Percentiles rank a stretch among this genome's conserved stretches.
phyloP scores from a whole-genome alignment of 2,888 invertebrate genomes.

The Chesias legatella region DNA sequence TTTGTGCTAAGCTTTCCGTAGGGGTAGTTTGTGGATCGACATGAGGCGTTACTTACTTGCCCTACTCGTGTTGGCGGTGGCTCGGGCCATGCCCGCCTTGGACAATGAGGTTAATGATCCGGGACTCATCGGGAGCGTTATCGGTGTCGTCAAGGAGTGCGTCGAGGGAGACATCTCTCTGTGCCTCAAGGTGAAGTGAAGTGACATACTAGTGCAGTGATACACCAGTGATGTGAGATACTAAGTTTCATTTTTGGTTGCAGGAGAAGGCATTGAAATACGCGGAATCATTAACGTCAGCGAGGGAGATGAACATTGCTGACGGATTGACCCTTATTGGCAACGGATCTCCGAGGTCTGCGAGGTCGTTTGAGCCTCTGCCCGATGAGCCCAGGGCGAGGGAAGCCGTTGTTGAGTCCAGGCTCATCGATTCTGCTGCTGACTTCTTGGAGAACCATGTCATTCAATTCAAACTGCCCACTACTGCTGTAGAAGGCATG shows the following conservation, averaged over 20 bases:
- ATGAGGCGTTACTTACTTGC: slow-evolving; percentile 73
- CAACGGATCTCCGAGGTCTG: slow-evolving; percentile 79
- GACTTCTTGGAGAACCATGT: slow-evolving; percentile 90
- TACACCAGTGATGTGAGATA: slow-evolving; percentile 32
- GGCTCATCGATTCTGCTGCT: slow-evolving; percentile 87
- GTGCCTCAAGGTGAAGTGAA: slow-evolving; percentile 84
- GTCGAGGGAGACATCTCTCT: slow-evolving; percentile 84
- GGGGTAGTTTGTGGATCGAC: slow-evolving; percentile 59
- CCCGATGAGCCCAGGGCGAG: slow-evolving; percentile 86
- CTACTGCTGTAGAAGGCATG: slow-evolving; percentile 86
- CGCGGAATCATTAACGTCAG: slow-evolving; percentile 79
- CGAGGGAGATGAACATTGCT: slow-evolving; percentile 79
- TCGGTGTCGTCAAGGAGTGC: slow-evolving; percentile 86
- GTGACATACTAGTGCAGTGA: slow-evolving; percentile 26
- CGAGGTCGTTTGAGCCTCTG: slow-evolving; percentile 82
- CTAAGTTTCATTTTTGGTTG: slow-evolving; percentile 63
- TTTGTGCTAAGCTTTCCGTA: slow-evolving; percentile 68
- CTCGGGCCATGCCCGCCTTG: slow-evolving; percentile 69
- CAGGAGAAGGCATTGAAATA: slow-evolving; percentile 87
- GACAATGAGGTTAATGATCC: slow-evolving; percentile 78
- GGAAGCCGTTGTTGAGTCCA: slow-evolving; percentile 86
- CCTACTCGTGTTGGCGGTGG: slow-evolving; percentile 74
- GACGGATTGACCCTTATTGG: slow-evolving; percentile 81
- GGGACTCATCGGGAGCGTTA: slow-evolving; percentile 66
- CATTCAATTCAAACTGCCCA: slow-evolving; percentile 89